Base-by-base conservation (phyloP, 2,113 vertebrate species). In the Rhinopomastus cyanomelas region DNA sequence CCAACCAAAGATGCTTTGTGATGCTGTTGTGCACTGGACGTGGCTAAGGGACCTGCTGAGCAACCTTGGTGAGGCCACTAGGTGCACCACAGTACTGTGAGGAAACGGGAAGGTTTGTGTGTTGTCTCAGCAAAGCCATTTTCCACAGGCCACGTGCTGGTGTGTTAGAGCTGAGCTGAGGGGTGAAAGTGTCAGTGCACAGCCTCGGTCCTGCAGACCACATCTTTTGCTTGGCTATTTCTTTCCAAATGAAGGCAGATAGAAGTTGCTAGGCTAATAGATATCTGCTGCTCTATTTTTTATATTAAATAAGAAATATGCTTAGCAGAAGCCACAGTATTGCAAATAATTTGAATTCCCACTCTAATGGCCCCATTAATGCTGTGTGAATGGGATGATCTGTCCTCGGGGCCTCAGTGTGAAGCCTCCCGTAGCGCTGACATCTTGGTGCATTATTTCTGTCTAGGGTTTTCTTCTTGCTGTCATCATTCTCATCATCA, bases 261-360 rank as follows among this genome's bases (percentile, higher is more conserved):
- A 7, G 8, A 73, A 89, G 5, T 26, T 76, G 17, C 57, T 87
- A 34, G 37, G 68, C 17, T 85, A 75, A 75, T 10, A 80, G 68
- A 19, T 65, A 44, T 39, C 5, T 30, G 5, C 57, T 86, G 17
- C 12, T 60, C 20, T 55, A 20, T 34, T 80, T 79, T 85, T 88
- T 71, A 22, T 37, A 34, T 12, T n/a, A n/a, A n/a, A n/a, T 77
- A 55, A 42, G 44, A 86, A 90, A 59, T 60, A 42, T 12, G 27
- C 19, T 76, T 60, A 87, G n/a, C 18, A 36, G 75, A 92, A 89
- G 39, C 44, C 57, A 46, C 0, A 7, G 18, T 87, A n/a, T 44
- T 84, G 66, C 16, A 82, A 75, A 67, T 59, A 78, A 60, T 86
- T 92, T 78, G 83, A 71, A 88, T 72, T 78, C 27, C 15, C 15